phyloP scores from a whole-genome alignment of 2,797 vertebrate species.

The Mycteria americana region DNA sequence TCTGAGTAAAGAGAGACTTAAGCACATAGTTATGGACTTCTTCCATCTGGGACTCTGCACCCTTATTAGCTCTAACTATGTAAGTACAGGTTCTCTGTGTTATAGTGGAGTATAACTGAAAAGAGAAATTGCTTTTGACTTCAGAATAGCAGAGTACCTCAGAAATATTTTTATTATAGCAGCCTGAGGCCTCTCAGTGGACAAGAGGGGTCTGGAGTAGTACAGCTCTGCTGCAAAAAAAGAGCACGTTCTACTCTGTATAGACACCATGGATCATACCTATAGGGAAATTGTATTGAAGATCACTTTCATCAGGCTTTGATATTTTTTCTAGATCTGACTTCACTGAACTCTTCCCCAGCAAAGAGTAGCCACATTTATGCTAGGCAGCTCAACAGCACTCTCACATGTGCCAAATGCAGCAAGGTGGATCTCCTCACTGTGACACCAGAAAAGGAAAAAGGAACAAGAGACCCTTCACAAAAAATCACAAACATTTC shows the following conservation, averaged over 20 bases:
- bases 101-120: not conserved
- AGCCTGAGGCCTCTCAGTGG: not conserved
- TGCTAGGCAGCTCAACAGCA: not conserved
- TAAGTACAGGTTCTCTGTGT: not conserved
- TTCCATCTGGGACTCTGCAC: not conserved
- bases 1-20: not conserved
- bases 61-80: not conserved
- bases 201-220: not conserved
- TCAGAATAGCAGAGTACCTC: not conserved
- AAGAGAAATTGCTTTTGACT: not conserved
- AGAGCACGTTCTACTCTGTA: not conserved
- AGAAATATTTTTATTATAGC: not conserved
- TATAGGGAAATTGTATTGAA: not conserved
- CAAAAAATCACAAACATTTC: not conserved
- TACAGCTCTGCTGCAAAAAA: not conserved
- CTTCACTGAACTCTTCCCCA: not conserved
- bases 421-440: not conserved
- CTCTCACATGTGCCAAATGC: not conserved
- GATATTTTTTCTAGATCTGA: not conserved
- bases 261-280: not conserved
- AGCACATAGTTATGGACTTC: not conserved
- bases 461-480: not conserved
- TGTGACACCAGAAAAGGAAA: not conserved
- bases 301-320: not conserved
- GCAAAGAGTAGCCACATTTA: not conserved